Percentiles rank a stretch among this genome's conserved stretches.
Evolutionary conservation across 2,797 vertebrate species (phyloP).

Genomic region (Pseudotriccus pelzelni): DNA sequence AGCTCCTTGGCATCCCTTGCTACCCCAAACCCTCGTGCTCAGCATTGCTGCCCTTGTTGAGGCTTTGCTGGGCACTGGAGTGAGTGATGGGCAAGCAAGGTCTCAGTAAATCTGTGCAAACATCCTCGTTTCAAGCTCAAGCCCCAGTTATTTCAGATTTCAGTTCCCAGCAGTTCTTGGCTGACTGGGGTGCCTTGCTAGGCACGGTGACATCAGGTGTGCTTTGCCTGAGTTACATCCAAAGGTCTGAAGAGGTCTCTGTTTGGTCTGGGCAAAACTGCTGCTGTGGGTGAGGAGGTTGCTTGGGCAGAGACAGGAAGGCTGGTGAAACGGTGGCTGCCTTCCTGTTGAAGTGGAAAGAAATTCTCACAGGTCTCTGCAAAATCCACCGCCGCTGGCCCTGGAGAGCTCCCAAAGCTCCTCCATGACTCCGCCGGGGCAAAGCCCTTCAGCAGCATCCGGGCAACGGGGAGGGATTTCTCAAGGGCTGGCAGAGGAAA

Average conservation of each 20-base stretch:
- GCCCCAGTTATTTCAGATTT: not conserved
- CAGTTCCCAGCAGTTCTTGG: not conserved
- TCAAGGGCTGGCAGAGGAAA: not conserved
- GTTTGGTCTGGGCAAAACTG: not conserved
- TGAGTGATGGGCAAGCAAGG: not conserved
- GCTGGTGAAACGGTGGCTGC: not conserved
- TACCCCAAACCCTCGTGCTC: not conserved
- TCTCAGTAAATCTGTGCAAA: not conserved
- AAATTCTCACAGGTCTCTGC: not conserved
- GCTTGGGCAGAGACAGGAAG: not conserved
- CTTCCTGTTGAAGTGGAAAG: not conserved
- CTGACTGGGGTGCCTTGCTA: not conserved
- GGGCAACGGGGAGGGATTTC: fast-evolving
- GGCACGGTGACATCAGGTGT: not conserved
- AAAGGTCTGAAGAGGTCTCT: not conserved
- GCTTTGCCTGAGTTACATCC: not conserved
- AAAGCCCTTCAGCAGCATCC: not conserved
- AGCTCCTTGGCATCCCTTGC: not conserved
- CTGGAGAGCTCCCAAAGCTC: not conserved
- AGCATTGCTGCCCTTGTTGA: not conserved
- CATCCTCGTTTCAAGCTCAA: not conserved
- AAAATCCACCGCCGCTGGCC: not conserved
- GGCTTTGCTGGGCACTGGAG: not conserved
- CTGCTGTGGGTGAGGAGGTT: not conserved
- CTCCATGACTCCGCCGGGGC: not conserved